Evolutionary conservation across 2,888 invertebrate genomes (phyloP).

Genomic region (Tuberolachnus salignus): DNA sequence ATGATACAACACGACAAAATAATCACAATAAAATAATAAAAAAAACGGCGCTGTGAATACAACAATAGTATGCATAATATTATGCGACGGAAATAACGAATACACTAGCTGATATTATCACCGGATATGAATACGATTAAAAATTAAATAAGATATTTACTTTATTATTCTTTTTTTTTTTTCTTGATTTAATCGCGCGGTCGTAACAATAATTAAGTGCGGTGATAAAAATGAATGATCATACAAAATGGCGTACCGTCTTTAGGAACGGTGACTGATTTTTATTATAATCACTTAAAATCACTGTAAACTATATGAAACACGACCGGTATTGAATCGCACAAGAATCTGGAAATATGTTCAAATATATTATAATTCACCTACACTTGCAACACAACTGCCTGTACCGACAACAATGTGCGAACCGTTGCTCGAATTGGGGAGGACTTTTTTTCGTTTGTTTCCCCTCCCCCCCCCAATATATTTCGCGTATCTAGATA

Average conservation of each 20-base stretch:
- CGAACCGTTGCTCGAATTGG: too few species aligned
- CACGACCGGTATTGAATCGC: slow-evolving; percentile 22
- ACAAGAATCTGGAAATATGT: slow-evolving; percentile 15
- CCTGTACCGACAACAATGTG: background rate
- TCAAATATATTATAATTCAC: background rate
- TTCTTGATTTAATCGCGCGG: too few species aligned
- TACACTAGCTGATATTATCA: too few species aligned
- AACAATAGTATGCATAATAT: background rate
- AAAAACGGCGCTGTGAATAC: background rate
- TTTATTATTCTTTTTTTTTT: too few species aligned
- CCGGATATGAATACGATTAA: too few species aligned
- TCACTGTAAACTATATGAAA: background rate
- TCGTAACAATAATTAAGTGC: slow-evolving; percentile 23
- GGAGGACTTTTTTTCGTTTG: too few species aligned
- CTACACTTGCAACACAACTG: background rate
- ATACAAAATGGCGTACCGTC: background rate
- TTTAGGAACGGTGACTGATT: slow-evolving; percentile 23
- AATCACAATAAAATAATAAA: background rate
- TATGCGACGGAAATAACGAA: too few species aligned
- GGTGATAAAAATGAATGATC: slow-evolving; percentile 18
- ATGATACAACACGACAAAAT: background rate
- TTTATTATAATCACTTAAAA: slow-evolving; percentile 7
- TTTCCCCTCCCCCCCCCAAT: too few species aligned
- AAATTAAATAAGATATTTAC: too few species aligned
- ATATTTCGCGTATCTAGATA: too few species aligned